Percentiles rank a stretch among this genome's conserved stretches.
These are phyloP conservation scores for Apocrypta bakeri DNA, from an alignment of 1,140 invertebrate species.

Conservation along the genomic window DNA sequence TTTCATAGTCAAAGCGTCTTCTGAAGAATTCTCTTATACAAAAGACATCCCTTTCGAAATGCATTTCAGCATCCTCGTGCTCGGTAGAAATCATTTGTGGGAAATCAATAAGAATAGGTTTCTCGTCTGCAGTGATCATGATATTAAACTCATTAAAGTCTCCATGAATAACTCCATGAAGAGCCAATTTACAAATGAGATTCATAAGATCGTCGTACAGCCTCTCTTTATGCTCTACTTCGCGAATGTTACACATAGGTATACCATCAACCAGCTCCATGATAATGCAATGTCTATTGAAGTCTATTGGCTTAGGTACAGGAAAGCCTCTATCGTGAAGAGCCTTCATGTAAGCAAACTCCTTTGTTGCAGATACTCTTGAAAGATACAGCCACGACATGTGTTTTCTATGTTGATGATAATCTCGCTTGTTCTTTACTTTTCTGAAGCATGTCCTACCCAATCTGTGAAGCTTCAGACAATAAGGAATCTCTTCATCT, in stretches of 20 bases:
- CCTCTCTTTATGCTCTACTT: constrained; percentile 84
- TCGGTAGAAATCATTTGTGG: constrained; percentile 98
- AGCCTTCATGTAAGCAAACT: constrained; percentile 99
- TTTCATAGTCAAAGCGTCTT: constrained; percentile 93
- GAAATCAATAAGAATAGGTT: constrained; percentile 96
- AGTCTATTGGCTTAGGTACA: constrained; percentile 95
- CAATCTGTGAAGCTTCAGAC: constrained; percentile 95
- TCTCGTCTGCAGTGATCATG: constrained; percentile 88
- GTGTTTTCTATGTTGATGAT: constrained; percentile 92
- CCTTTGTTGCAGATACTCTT: constrained; percentile 95
- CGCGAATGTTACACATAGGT: constrained; percentile 87
- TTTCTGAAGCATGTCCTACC: constrained; percentile 98
- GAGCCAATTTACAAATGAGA: constrained; percentile 91
- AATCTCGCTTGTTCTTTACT: constrained; percentile 97
- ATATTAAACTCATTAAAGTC: constrained; percentile 99
- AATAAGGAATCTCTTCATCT: constrained; percentile 83
- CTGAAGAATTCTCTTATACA: constrained; percentile 96
- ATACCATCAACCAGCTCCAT: constrained; percentile 93
- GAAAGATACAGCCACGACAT: constrained; percentile 99
- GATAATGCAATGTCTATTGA: constrained; percentile 96
- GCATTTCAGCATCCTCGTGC: constrained; percentile 94
- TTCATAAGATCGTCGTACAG: constrained; percentile 98
- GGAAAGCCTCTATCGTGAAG: constrained; percentile 93
- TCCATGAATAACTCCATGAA: constrained; percentile 97
- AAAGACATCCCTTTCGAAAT: constrained; percentile 96